These are phyloP conservation scores for Drosophila ficusphila DNA, from an alignment of 1,140 invertebrate species.

Conservation along the genomic window DNA sequence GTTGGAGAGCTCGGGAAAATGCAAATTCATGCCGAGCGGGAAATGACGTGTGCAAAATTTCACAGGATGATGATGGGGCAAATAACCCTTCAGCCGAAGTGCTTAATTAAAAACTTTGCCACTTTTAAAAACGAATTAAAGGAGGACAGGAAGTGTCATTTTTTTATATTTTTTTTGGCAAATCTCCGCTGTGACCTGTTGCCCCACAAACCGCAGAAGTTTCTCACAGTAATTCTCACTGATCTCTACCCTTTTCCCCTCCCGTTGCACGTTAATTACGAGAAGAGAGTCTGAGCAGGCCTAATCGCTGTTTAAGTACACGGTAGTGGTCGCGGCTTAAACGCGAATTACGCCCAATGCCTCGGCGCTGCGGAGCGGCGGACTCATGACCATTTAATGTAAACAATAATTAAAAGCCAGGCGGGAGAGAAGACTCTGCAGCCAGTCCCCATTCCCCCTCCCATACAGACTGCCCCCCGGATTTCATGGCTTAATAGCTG, in stretches of 20 bases:
- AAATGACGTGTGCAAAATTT: conserved; percentile 81
- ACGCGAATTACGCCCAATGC: conserved; percentile 80
- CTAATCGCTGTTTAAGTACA: conserved; percentile 80
- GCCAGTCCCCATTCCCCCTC: conserved; percentile 17
- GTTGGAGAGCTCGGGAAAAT: conserved; percentile 58
- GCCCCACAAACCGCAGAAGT: conserved; percentile 56
- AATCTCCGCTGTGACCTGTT: conserved; percentile 62
- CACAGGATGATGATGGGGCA: conserved; percentile 67
- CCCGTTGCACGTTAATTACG: conserved; percentile 55
- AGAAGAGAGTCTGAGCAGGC: conserved; percentile 31
- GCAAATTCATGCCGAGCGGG: conserved; percentile 78
- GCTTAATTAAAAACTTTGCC: conserved; percentile 71
- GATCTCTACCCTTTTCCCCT: conserved; percentile 25
- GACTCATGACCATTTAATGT: conserved; percentile 82
- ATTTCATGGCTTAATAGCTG: conserved; percentile 74
- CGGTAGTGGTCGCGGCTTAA: conserved; percentile 68
- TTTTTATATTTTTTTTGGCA: conserved; percentile 29
- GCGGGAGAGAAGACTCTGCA: conserved; percentile 23
- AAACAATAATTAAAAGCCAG: conserved; percentile 78
- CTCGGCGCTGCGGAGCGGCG: conserved; percentile 32
- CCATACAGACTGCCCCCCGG: conserved; percentile 2
- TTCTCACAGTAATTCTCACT: conserved; percentile 59
- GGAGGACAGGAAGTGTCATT: conserved; percentile 53
- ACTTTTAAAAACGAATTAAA: conserved; percentile 74
- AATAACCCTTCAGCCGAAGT: conserved; percentile 36